Evolutionary conservation across 2,797 vertebrate species (phyloP).

Genomic region (Enteromius radiatus): DNA sequence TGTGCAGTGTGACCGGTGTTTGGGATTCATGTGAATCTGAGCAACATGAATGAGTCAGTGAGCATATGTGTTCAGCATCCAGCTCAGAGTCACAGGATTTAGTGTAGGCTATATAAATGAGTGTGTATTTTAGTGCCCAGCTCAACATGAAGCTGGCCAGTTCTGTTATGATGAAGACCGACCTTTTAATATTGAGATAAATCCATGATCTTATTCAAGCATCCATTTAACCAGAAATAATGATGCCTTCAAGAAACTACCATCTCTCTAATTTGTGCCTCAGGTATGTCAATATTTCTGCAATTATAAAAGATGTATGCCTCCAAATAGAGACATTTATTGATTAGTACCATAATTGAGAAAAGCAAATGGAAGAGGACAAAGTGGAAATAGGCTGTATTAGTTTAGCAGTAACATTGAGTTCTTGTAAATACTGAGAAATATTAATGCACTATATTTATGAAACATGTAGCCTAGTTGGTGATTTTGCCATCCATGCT

Average conservation of each 20-base stretch:
- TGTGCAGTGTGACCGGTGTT: not conserved
- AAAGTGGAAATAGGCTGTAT: not conserved
- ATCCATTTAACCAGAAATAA: not conserved
- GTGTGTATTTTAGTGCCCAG: not conserved
- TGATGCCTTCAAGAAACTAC: not conserved
- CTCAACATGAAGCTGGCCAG: constrained; percentile 23
- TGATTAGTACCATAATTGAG: not conserved
- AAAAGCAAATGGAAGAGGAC: not conserved
- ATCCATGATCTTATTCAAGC: not conserved
- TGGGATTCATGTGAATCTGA: constrained; percentile 48
- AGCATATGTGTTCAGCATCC: constrained; percentile 7
- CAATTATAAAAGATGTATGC: not conserved
- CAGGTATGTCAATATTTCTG: constrained; percentile 38
- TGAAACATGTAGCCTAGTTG: not conserved
- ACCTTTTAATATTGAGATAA: not conserved
- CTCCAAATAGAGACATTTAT: not conserved
- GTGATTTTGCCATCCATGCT: not conserved
- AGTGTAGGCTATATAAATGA: constrained; percentile 9
- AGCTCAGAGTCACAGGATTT: constrained; percentile 44
- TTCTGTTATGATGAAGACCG: not conserved
- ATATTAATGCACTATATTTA: not conserved
- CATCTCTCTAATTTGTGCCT: not conserved
- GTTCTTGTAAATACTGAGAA: not conserved
- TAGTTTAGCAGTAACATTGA: not conserved
- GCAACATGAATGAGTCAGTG: constrained; percentile 47